These are phyloP conservation scores for Plutella xylostella DNA, from an alignment of 2,888 invertebrate species.

Conservation along the genomic window DNA sequence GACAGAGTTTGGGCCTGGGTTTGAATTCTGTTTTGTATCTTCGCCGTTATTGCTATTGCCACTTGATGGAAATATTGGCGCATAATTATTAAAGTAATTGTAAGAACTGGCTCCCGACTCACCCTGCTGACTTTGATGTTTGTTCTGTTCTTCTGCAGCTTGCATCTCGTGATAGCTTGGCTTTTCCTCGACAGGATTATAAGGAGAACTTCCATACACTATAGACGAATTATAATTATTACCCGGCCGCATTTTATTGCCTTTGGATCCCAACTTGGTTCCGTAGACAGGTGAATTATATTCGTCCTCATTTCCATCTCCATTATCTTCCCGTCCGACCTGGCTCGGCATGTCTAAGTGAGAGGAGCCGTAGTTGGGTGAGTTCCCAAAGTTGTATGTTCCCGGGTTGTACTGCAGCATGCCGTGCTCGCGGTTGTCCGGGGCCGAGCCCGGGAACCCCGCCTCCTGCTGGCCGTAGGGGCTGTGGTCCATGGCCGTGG, in stretches of 20 bases:
- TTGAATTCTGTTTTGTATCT: constrained; percentile 25
- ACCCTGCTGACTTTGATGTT: constrained; percentile 32
- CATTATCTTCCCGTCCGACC: constrained; percentile 25
- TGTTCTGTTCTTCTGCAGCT: constrained; percentile 23
- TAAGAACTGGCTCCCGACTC: constrained; percentile 23
- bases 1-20: constrained; percentile 20
- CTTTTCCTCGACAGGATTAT: constrained; percentile 29
- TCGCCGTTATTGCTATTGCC: constrained; percentile 28
- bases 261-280: constrained; percentile 42
- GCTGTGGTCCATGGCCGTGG: constrained; percentile 41
- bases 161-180: constrained; percentile 27
- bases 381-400: constrained; percentile 33
- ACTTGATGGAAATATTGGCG: constrained; percentile 29
- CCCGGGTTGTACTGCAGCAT: constrained; percentile 37
- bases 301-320: constrained; percentile 27
- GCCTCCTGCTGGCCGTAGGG: constrained; percentile 34
- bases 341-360: constrained; percentile 22
- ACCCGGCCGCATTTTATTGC: constrained; percentile 20
- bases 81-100: constrained; percentile 29
- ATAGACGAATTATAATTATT: constrained; percentile 30
- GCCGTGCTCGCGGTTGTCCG: constrained; percentile 32
- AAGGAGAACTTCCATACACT: constrained; percentile 27
- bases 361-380: constrained; percentile 28
- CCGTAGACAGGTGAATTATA: constrained; percentile 44
- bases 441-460: constrained; percentile 22